Evolutionary conservation across 1,140 invertebrate genomes (phyloP), one percentile per base, ranked within the genome.

Genomic region (Oryzaephilus surinamensis): DNA sequence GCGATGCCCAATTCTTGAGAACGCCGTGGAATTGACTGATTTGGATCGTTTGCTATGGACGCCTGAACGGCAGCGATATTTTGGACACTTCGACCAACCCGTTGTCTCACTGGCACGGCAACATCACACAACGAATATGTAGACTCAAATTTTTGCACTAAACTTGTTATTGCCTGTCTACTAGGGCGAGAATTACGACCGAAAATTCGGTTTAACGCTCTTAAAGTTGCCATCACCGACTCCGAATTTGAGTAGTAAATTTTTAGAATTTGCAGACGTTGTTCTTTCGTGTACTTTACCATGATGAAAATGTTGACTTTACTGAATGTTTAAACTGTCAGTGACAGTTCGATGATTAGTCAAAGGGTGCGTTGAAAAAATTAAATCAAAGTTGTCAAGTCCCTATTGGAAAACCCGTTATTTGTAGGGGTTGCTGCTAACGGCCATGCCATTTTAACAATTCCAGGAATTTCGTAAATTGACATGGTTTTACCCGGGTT

Each of bases 401-500:
- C n/a, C n/a, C n/a, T n/a, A n/a, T n/a, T n/a, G n/a, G n/a, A n/a
- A n/a, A n/a, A n/a, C n/a, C n/a, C n/a, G n/a, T n/a, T 60, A 41
- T 60, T 64, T 34, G 6, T 14, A 14, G 52, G 49, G 16, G 55
- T 65, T 19, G 52, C 32, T 10, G 62, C 47, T 14, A 55, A 18
- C 12, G 62, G 55, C 35, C 61, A 56, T 41, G 61, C 56, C 46
- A 47, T 44, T 29, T 47, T 38, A 24, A 67, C 42, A 37, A 69
- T 57, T 2, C 43, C 48, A 17, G 62, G 61, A 34, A 70, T 62
- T 36, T 70, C 62, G 48, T 68, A 70, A 14, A 69, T 66, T 10
- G 58, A 55, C 51, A 72, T 65, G 6, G 61, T 50, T 51, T 62
- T 67, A 16, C 64, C 63, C 20, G 62, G 58, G 32, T 72, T 48